Conservation (phyloP, 2,888 invertebrate genomes). For the Andrena bucephala region DNA sequence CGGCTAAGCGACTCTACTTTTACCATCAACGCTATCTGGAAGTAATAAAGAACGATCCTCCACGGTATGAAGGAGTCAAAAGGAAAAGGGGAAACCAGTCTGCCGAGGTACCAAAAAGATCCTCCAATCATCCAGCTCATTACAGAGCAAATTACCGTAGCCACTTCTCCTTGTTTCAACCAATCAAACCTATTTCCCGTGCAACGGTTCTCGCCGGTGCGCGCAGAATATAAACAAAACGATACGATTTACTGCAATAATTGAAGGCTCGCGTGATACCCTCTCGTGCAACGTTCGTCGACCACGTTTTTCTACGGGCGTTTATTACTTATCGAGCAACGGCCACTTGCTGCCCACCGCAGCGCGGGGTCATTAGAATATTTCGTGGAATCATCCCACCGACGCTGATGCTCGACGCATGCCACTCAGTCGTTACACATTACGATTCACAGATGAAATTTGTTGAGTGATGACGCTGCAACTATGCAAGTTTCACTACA, state of each 20-base stretch:
- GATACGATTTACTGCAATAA: slow-evolving; percentile 26
- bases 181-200: slow-evolving; percentile 24
- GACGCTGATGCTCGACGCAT: background rate
- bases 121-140: slow-evolving; percentile 22
- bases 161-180: slow-evolving; percentile 18
- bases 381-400: slow-evolving; percentile 2
- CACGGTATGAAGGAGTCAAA: background rate
- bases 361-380: slow-evolving; percentile 5
- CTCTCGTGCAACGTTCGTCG: background rate
- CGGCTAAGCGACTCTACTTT: background rate
- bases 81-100: background rate
- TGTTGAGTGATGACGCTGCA: background rate
- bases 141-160: slow-evolving; percentile 22
- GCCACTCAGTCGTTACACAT: background rate
- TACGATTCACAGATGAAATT: slow-evolving; percentile 8
- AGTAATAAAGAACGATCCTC: background rate
- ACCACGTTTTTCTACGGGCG: background rate
- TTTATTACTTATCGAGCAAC: slow-evolving; percentile 36
- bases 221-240: slow-evolving; percentile 22
- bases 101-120: slow-evolving; percentile 6
- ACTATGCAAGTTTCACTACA: background rate
- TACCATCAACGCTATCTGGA: background rate
- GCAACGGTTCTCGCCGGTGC: slow-evolving; percentile 22
- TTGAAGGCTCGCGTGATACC: slow-evolving; percentile 33
- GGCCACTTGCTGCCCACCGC: background rate